Conservation (phyloP, 92 coral and sea anemone genomes). For the Ricordea florida region DNA sequence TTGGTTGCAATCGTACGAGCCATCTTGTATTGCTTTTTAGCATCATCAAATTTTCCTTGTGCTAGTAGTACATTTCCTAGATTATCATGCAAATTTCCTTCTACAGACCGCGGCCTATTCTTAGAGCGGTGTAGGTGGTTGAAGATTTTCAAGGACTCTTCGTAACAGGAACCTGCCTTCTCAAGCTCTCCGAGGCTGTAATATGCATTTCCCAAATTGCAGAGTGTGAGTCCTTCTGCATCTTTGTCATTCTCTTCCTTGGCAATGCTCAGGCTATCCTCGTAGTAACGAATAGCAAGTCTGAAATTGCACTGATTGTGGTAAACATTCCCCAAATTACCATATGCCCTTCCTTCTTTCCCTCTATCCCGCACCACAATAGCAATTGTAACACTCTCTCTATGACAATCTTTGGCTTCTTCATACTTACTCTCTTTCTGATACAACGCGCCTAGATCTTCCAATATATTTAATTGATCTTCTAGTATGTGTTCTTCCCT, state of each 20-base stretch:
- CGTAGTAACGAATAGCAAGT: neutral
- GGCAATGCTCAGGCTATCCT: neutral
- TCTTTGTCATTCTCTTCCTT: neutral
- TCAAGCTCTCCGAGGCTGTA: neutral
- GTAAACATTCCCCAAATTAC: neutral
- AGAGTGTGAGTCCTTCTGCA: neutral
- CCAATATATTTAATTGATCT: no score
- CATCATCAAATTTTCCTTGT: neutral
- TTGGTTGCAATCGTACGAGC: neutral
- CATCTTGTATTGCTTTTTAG: neutral
- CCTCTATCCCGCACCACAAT: neutral
- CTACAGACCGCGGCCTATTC: no score
- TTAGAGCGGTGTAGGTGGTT: no score
- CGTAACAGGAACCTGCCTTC: no score
- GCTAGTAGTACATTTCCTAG: no score
- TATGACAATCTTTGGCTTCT: neutral
- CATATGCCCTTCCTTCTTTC: neutral
- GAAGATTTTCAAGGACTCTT: no score
- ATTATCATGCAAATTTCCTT: no score
- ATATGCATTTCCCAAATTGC: neutral
- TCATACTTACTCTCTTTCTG: neutral
- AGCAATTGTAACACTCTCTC: neutral
- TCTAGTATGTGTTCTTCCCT: no score
- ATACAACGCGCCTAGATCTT: no score
- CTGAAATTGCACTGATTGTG: neutral